A percentile compares a stretch with the other conserved stretches of the same genome.
Conservation (phyloP, 2,797 vertebrate genomes). For the Decapterus maruadsi region DNA sequence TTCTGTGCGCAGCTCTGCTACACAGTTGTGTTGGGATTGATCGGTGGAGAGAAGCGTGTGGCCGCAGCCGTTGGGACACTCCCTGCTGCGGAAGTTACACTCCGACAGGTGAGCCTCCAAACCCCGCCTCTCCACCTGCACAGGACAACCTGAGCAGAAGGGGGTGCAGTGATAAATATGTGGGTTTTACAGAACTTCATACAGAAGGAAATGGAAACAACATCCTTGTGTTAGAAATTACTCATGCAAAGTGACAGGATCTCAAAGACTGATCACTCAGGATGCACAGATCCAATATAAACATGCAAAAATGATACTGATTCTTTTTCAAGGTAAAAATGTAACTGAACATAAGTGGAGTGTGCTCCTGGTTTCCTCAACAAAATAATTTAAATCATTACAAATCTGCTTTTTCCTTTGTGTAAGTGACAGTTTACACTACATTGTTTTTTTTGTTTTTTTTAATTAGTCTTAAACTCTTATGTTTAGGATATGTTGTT, state of each 20-base stretch:
- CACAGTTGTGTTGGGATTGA: slow-evolving; percentile 89
- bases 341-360: neutral
- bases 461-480: too few relatives aligned
- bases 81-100: slow-evolving; percentile 89
- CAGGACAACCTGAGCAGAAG: slow-evolving; percentile 84
- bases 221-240: neutral
- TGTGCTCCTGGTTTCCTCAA: neutral
- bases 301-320: neutral
- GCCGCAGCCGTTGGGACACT: slow-evolving; percentile 90
- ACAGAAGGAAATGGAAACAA: neutral
- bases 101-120: slow-evolving; percentile 88
- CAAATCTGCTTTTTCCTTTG: neutral
- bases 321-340: neutral
- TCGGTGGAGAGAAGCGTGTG: slow-evolving; percentile 85
- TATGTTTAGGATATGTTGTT: too few relatives aligned
- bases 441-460: too few relatives aligned
- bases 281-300: neutral
- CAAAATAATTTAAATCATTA: neutral
- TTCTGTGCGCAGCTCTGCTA: slow-evolving; percentile 90
- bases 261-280: neutral
- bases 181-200: neutral
- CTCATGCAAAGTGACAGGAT: neutral
- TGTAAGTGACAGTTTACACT: too few relatives aligned
- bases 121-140: slow-evolving; percentile 87
- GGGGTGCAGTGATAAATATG: neutral